Conservation (phyloP, 2,888 invertebrate genomes). For the Ferdinandea cuprea region DNA sequence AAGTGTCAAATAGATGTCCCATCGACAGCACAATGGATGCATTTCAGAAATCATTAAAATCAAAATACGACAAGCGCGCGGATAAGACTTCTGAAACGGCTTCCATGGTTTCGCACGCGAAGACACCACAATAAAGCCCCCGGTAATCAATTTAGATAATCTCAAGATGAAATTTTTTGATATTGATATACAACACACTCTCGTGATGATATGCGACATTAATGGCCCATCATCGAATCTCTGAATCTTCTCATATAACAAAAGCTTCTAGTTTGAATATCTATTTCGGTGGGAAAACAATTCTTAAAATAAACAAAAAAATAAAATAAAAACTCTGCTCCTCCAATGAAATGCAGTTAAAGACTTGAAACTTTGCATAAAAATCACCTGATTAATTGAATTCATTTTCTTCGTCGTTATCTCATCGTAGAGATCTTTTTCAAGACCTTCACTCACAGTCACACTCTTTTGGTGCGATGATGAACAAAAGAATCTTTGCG, state of each 20-base stretch:
- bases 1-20: constrained; percentile 59
- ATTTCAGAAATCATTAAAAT: constrained; percentile 36
- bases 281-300: constrained; percentile 23
- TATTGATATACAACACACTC: background rate
- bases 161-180: constrained; percentile 29
- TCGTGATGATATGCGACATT: background rate
- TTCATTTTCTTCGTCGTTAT: constrained; percentile 46
- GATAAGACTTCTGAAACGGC: constrained; percentile 12
- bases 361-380: constrained; percentile 58
- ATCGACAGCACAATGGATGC: constrained; percentile 47
- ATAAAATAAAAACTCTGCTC: too few species aligned
- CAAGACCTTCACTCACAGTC: constrained; percentile 28
- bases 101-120: constrained; percentile 45
- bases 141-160: constrained; percentile 40
- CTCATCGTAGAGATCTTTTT: constrained; percentile 53
- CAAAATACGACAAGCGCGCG: constrained; percentile 14
- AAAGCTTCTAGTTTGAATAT: constrained; percentile 16
- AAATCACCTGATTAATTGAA: constrained; percentile 63
- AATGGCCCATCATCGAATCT: constrained; percentile 2
- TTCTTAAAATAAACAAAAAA: constrained; percentile 23
- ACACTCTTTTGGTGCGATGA: constrained; percentile 19
- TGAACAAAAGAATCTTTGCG: constrained; percentile 46
- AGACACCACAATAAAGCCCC: constrained; percentile 22
- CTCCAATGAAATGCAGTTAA: constrained; percentile 2
- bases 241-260: constrained; percentile 28